These are phyloP conservation scores for Nephrocerus scutellatus DNA, from an alignment of 2,888 invertebrate genomes.

Conservation along the genomic window DNA sequence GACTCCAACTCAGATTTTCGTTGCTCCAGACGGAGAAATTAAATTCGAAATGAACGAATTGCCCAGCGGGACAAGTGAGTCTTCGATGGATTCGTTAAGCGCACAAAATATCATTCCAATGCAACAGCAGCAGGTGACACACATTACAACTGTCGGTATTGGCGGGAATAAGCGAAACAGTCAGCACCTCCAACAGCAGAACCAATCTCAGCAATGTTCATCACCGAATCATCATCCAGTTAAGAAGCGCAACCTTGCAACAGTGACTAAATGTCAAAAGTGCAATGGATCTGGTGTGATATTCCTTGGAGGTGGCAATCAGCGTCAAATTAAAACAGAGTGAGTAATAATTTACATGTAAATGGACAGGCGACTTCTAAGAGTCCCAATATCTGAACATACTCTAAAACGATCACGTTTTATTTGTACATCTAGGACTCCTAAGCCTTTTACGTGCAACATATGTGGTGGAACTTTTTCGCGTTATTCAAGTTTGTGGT, in stretches of 20 bases:
- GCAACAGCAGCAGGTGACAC: constrained; percentile 35
- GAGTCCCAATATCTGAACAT: neutral
- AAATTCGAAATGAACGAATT: constrained; percentile 54
- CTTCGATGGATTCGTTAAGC: constrained; percentile 39
- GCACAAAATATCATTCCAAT: constrained; percentile 50
- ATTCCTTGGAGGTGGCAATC: constrained; percentile 36
- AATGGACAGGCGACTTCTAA: too few relatives aligned
- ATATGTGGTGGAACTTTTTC: constrained; percentile 79
- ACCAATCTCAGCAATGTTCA: constrained; percentile 11
- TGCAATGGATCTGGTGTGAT: constrained; percentile 85
- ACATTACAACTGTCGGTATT: constrained; percentile 33
- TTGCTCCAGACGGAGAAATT: constrained; percentile 58
- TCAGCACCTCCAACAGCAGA: constrained; percentile 33
- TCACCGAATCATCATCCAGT: constrained; percentile 60
- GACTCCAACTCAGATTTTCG: constrained; percentile 56
- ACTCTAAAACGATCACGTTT: neutral
- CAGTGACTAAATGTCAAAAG: constrained; percentile 79
- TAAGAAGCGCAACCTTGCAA: constrained; percentile 71
- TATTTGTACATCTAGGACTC: constrained; percentile 46
- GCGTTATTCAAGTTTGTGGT: constrained; percentile 81
- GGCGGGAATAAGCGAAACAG: constrained; percentile 9
- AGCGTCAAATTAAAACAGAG: constrained; percentile 39
- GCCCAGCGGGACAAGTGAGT: constrained; percentile 35
- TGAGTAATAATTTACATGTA: constrained; percentile 26
- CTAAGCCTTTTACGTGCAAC: constrained; percentile 83